phyloP scores from a whole-genome alignment of 2,888 invertebrate species.

The Aquatica leii region DNA sequence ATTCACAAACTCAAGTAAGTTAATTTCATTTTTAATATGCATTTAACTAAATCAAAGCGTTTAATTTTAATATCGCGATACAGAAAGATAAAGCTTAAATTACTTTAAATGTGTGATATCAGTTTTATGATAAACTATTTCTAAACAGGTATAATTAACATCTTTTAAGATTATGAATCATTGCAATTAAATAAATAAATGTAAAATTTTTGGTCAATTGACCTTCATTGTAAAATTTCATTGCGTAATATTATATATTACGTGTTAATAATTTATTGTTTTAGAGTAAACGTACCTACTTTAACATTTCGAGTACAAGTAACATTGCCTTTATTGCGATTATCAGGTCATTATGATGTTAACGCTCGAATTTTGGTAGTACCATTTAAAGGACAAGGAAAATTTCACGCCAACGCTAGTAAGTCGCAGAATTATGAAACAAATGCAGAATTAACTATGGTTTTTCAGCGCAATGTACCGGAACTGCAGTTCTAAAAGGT shows the following conservation, averaged over 20 bases:
- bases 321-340: slow-evolving; percentile 64
- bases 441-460: too few relatives aligned
- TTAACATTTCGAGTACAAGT: slow-evolving; percentile 62
- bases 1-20: slow-evolving; percentile 66
- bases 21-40: neutral
- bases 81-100: too few relatives aligned
- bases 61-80: too few relatives aligned
- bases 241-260: neutral
- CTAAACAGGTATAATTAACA: too few relatives aligned
- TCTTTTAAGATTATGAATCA: too few relatives aligned
- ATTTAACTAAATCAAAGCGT: neutral
- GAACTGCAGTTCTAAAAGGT: slow-evolving; percentile 37
- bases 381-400: slow-evolving; percentile 68
- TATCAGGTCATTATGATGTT: slow-evolving; percentile 68
- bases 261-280: neutral
- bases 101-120: too few relatives aligned
- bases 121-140: too few relatives aligned
- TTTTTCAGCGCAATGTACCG: slow-evolving; percentile 38
- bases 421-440: slow-evolving; percentile 44
- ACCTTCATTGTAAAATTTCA: neutral
- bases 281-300: slow-evolving; percentile 64
- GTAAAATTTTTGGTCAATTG: neutral
- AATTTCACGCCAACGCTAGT: slow-evolving; percentile 67
- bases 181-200: too few relatives aligned
- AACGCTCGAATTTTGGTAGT: slow-evolving; percentile 66